Conservation (phyloP, 2,113 vertebrate genomes). For the Phalacrocorax aristotelis region DNA sequence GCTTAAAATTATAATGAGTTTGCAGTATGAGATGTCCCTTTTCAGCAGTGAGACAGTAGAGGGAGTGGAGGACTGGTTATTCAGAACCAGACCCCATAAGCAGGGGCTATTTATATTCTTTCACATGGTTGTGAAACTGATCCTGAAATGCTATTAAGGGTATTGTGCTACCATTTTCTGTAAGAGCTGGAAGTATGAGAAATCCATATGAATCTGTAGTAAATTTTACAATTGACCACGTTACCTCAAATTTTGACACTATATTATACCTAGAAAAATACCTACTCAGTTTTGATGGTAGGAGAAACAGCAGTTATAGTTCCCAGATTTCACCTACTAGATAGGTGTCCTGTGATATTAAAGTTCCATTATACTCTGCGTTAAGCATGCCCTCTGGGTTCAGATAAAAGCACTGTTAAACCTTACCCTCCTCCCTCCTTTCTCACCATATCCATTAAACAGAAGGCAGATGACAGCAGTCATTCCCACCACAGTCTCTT, state of each 20-base stretch:
- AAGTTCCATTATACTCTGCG: not conserved
- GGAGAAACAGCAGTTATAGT: not conserved
- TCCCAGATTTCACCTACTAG: not conserved
- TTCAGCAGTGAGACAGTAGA: not conserved
- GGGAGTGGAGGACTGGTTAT: not conserved
- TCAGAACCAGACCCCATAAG: not conserved
- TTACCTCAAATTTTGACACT: not conserved
- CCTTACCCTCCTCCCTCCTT: not conserved
- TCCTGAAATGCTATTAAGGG: not conserved
- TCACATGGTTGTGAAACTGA: not conserved
- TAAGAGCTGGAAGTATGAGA: not conserved
- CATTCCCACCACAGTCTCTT: not conserved
- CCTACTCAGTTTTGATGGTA: not conserved
- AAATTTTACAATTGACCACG: not conserved
- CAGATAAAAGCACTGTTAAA: not conserved
- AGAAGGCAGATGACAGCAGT: not conserved
- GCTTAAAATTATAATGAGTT: not conserved
- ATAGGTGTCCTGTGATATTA: not conserved
- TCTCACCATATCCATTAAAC: not conserved
- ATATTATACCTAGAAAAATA: not conserved
- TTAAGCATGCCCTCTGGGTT: not conserved
- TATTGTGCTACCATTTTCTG: not conserved
- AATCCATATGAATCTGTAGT: not conserved
- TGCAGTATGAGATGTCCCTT: not conserved
- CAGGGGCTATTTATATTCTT: not conserved